Conservation (phyloP, 92 coral and sea anemone species). For the Umimayanthus chanpuru region DNA sequence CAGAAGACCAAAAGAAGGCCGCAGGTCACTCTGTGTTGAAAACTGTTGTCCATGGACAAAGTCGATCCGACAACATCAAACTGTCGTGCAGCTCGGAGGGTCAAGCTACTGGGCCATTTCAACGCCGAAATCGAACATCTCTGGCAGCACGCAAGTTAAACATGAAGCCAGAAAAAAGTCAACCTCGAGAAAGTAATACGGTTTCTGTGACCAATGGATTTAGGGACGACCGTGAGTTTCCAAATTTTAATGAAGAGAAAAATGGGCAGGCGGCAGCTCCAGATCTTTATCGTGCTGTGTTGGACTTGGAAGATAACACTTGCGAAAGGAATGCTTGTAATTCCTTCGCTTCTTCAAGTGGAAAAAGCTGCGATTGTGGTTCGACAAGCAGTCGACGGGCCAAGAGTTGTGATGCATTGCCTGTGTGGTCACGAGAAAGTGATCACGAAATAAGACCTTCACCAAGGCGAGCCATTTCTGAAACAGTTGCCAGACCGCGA, state of each 20-base stretch:
- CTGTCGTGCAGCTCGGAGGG: conserved; percentile 29
- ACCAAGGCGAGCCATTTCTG: conserved; percentile 26
- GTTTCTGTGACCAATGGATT: not conserved
- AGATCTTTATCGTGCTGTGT: conserved; percentile 12
- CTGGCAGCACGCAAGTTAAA: conserved; percentile 47
- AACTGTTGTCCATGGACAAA: conserved; percentile 17
- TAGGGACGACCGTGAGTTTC: conserved; percentile 10
- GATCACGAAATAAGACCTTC: not conserved
- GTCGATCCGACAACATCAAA: not conserved
- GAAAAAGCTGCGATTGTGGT: conserved; percentile 27
- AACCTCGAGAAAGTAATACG: not conserved
- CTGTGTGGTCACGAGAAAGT: conserved; percentile 26
- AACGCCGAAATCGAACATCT: conserved; percentile 37
- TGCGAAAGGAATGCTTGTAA: conserved; percentile 2
- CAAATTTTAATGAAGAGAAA: not conserved
- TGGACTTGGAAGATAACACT: conserved; percentile 25
- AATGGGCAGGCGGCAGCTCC: not conserved
- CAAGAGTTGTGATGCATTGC: conserved; percentile 39
- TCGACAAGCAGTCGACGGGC: conserved; percentile 38
- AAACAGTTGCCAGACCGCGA: conserved; percentile 15
- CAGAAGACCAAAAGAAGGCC: conserved; percentile 29
- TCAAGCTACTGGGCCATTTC: conserved; percentile 39
- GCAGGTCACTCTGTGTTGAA: conserved; percentile 35
- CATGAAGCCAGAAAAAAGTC: conserved; percentile 33
- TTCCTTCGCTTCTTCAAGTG: conserved; percentile 24